Conservation (phyloP, 2,888 invertebrate species). For the Andrena hattorfiana region DNA sequence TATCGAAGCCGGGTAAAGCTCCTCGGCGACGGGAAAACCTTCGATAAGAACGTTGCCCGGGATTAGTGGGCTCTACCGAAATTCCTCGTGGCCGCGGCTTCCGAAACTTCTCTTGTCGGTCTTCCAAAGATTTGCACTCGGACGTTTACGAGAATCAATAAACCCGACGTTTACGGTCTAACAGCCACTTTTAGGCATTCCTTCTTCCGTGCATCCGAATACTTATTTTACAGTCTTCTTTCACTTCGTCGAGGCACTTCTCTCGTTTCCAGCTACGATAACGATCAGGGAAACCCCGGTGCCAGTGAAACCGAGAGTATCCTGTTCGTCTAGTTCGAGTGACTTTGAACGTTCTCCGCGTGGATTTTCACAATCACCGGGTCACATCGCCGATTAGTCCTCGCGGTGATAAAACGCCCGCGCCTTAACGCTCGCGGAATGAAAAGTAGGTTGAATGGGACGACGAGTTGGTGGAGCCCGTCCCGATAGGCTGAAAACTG, state of each 20-base stretch:
- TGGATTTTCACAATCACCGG: no score
- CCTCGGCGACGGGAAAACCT: not conserved
- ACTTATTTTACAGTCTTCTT: slow-evolving; percentile 1
- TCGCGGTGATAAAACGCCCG: not conserved
- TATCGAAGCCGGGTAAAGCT: not conserved
- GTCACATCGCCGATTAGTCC: no score
- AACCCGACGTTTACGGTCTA: slow-evolving; percentile 33
- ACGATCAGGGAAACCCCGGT: not conserved
- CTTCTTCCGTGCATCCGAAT: not conserved
- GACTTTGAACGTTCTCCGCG: no score
- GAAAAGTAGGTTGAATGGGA: slow-evolving; percentile 34
- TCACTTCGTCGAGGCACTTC: not conserved
- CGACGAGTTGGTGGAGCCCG: not conserved
- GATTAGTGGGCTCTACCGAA: slow-evolving; percentile 30
- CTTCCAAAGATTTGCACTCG: slow-evolving; percentile 16
- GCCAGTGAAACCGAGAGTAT: no score
- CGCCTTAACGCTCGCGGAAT: not conserved
- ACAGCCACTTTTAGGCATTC: slow-evolving; percentile 13
- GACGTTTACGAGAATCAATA: slow-evolving; percentile 36
- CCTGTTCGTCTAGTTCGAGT: no score
- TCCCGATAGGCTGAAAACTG: slow-evolving; percentile 39
- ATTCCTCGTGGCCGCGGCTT: not conserved
- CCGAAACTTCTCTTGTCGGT: not conserved
- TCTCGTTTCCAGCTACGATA: slow-evolving; percentile 19
- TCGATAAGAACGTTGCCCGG: slow-evolving; percentile 15